A percentile compares a stretch with the other conserved stretches of the same genome.
These are phyloP conservation scores for Pelusios castaneus DNA, from an alignment of 2,113 vertebrate species.

Conservation along the genomic window DNA sequence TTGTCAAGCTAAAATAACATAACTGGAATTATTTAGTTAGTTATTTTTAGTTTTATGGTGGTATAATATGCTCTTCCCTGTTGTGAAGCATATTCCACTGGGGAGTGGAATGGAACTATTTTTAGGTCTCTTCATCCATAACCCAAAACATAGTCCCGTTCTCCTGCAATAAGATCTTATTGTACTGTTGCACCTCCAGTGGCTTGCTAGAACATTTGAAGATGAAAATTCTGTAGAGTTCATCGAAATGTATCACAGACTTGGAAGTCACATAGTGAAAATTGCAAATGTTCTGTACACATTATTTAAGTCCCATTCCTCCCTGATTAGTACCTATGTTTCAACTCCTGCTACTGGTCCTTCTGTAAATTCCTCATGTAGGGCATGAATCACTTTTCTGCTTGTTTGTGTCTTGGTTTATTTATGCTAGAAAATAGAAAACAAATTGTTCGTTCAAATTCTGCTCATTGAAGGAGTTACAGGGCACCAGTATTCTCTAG, in stretches of 20 bases:
- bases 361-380: background rate
- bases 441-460: background rate
- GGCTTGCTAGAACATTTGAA: conserved; percentile 50
- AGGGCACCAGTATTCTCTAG: background rate
- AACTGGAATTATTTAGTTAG: background rate
- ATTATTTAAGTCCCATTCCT: background rate
- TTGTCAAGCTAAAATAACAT: background rate
- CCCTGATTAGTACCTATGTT: background rate
- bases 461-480: background rate
- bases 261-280: conserved; percentile 30
- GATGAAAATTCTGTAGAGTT: conserved; percentile 32
- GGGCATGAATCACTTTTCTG: background rate
- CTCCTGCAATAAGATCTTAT: background rate
- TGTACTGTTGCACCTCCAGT: conserved; percentile 46
- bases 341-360: background rate
- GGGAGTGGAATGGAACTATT: conserved; percentile 22
- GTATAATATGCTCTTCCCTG: accelerated
- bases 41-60: background rate
- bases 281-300: background rate
- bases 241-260: background rate
- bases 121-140: conserved; percentile 5
- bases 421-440: background rate
- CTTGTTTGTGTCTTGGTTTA: background rate
- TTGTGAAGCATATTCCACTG: conserved; percentile 12
- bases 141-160: conserved; percentile 29